These are phyloP conservation scores for Pollenia amentaria DNA, from an alignment of 2,888 invertebrate species.

Conservation along the genomic window DNA sequence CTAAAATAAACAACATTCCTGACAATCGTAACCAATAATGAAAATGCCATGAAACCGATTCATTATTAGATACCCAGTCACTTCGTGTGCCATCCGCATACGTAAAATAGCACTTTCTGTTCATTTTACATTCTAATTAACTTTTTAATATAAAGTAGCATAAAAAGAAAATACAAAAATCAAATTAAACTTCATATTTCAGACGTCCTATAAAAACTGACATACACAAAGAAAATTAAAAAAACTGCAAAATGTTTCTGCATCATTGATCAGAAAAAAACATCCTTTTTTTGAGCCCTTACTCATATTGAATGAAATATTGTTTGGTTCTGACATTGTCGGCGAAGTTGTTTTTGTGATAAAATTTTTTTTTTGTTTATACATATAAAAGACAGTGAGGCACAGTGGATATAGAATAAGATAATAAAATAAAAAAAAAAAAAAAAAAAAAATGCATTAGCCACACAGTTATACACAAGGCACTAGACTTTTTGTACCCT, in stretches of 20 bases:
- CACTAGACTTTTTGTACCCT: too few species aligned
- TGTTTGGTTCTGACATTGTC: slow-evolving; percentile 44
- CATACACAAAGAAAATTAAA: not conserved
- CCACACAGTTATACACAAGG: too few species aligned
- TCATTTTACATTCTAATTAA: slow-evolving; percentile 37
- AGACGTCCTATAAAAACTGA: not conserved
- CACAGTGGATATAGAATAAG: slow-evolving; percentile 11
- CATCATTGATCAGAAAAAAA: slow-evolving; percentile 66
- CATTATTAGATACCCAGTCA: too few species aligned
- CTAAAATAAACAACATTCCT: too few species aligned
- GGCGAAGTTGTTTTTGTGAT: slow-evolving; percentile 5
- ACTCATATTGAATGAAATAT: not conserved
- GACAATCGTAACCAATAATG: too few species aligned
- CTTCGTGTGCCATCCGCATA: too few species aligned
- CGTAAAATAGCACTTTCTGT: not conserved
- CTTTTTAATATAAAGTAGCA: slow-evolving; percentile 25
- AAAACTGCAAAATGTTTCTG: slow-evolving; percentile 49
- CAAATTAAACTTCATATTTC: slow-evolving; percentile 7
- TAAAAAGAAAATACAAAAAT: not conserved
- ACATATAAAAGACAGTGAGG: too few species aligned
- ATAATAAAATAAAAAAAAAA: too few species aligned
- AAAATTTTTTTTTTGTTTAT: not conserved
- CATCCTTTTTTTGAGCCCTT: slow-evolving; percentile 36
- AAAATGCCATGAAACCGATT: too few species aligned
- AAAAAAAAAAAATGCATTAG: too few species aligned